These are phyloP conservation scores for Stenurella melanura DNA, from an alignment of 2,888 invertebrate genomes.

Conservation along the genomic window DNA sequence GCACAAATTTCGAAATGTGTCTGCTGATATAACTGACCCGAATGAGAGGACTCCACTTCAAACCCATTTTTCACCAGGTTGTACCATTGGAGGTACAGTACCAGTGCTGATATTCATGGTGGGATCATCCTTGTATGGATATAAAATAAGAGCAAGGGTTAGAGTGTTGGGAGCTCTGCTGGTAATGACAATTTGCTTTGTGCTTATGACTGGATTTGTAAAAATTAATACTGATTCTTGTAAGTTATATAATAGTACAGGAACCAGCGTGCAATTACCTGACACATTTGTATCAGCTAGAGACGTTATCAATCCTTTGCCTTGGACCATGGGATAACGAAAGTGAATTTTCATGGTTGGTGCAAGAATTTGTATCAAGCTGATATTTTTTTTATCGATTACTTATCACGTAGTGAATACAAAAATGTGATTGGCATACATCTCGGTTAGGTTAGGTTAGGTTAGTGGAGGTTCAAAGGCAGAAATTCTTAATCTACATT, in stretches of 20 bases:
- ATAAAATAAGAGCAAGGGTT: slow-evolving; percentile 46
- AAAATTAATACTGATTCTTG: slow-evolving; percentile 6
- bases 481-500: too few relatives aligned
- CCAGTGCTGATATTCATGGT: slow-evolving; percentile 50
- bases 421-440: too few relatives aligned
- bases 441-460: too few relatives aligned
- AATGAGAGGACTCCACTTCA: slow-evolving; percentile 52
- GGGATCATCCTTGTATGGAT: slow-evolving; percentile 46
- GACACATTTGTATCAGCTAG: too few relatives aligned
- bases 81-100: slow-evolving; percentile 48
- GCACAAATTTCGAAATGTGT: slow-evolving; percentile 48
- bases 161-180: background rate
- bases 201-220: background rate
- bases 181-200: background rate
- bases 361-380: too few relatives aligned
- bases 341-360: too few relatives aligned
- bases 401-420: too few relatives aligned
- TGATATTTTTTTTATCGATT: too few relatives aligned
- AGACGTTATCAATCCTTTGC: too few relatives aligned
- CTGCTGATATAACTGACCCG: slow-evolving; percentile 46
- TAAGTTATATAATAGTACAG: background rate
- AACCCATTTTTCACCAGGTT: slow-evolving; percentile 53
- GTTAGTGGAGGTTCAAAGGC: too few relatives aligned
- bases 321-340: too few relatives aligned
- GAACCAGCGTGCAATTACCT: too few relatives aligned